Conservation (phyloP, 2,797 vertebrate species). For the Pseudochirops cupreus region DNA sequence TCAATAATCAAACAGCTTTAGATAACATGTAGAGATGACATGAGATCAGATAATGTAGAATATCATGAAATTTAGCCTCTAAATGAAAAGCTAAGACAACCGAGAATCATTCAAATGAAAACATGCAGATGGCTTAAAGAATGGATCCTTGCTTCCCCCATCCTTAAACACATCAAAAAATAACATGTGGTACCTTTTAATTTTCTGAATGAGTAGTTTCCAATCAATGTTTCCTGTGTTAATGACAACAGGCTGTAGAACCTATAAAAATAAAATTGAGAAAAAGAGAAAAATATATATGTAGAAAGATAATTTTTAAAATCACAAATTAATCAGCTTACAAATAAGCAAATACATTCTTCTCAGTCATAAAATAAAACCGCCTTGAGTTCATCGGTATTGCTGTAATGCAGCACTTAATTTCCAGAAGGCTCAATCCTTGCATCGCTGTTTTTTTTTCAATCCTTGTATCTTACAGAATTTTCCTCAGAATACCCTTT, state of each 20-base stretch:
- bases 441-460: constrained; percentile 56
- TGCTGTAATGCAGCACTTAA: constrained; percentile 66
- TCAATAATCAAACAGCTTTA: constrained; percentile 46
- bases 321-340: constrained; percentile 54
- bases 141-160: constrained; percentile 35
- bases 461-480: constrained; percentile 70
- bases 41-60: constrained; percentile 41
- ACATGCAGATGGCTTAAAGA: constrained; percentile 36
- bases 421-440: constrained; percentile 65
- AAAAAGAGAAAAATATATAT: constrained; percentile 40
- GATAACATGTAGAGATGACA: constrained; percentile 12
- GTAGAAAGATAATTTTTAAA: constrained; percentile 70
- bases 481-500: constrained; percentile 55
- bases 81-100: constrained; percentile 41
- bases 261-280: constrained; percentile 81
- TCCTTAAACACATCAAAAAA: constrained; percentile 69
- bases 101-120: constrained; percentile 63
- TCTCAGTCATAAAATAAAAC: constrained; percentile 66
- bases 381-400: constrained; percentile 60
- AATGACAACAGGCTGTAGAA: constrained; percentile 75
- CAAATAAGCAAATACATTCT: constrained; percentile 48
- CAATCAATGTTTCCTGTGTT: constrained; percentile 70
- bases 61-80: constrained; percentile 37
- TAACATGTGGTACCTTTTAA: constrained; percentile 83
- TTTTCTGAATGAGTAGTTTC: constrained; percentile 80